phyloP scores from a whole-genome alignment of 2,888 invertebrate species.

The Biston stratarius region DNA sequence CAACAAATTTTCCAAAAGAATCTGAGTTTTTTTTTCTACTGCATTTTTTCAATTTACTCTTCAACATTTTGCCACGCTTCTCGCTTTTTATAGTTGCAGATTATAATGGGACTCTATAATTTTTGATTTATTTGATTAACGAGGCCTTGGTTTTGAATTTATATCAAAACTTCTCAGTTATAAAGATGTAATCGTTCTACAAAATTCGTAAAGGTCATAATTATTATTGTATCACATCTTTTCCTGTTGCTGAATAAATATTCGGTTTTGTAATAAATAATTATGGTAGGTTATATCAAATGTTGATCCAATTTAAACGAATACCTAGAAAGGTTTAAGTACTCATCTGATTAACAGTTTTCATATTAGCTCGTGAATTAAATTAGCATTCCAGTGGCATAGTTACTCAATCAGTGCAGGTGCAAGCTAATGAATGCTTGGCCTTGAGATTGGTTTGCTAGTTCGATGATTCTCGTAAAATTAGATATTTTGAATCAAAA shows the following conservation, averaged over 20 bases:
- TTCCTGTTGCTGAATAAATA: background rate
- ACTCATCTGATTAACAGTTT: background rate
- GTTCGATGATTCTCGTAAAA: background rate
- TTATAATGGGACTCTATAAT: no score
- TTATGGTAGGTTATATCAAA: no score
- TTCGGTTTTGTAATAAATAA: background rate
- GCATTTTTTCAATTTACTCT: no score
- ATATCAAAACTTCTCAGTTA: no score
- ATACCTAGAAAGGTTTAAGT: background rate
- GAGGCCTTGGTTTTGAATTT: no score
- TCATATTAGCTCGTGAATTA: constrained; percentile 16
- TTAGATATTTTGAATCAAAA: background rate
- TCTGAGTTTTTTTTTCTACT: no score
- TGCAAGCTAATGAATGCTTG: background rate
- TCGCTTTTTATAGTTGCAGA: no score
- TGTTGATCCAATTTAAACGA: constrained; percentile 12
- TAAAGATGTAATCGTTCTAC: no score
- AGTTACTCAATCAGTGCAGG: constrained; percentile 9
- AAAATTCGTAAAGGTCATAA: no score
- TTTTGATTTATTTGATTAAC: no score
- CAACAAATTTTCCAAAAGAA: no score
- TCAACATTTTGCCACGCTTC: no score
- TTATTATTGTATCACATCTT: background rate
- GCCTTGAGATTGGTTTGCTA: constrained; percentile 19
- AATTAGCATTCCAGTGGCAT: constrained; percentile 18